Conservation (phyloP, 2,797 vertebrate genomes). For the Podarcis siculus region DNA sequence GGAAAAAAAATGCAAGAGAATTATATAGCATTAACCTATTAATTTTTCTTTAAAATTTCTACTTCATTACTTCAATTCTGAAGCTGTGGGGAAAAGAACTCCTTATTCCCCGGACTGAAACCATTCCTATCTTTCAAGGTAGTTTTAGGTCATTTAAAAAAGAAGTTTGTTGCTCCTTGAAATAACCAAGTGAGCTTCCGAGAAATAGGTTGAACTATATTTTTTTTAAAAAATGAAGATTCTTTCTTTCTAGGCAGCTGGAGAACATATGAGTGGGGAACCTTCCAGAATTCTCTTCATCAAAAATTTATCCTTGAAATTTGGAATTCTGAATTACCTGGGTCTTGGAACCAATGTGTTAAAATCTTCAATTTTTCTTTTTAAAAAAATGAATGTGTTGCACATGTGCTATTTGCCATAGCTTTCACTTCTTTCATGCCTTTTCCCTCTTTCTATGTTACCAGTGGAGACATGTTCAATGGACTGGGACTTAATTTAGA, state of each 20-base stretch:
- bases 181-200: neutral
- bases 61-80: conserved; percentile 8
- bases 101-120: neutral
- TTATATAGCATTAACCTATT: neutral
- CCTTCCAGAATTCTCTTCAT: neutral
- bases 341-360: neutral
- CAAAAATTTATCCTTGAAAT: neutral
- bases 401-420: neutral
- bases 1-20: neutral
- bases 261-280: neutral
- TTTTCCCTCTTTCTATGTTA: neutral
- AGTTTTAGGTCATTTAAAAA: neutral
- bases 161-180: neutral
- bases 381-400: neutral
- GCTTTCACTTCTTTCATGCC: neutral
- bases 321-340: neutral
- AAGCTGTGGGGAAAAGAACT: neutral
- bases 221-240: neutral
- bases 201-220: neutral
- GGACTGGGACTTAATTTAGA: no score
- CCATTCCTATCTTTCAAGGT: neutral
- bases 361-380: neutral
- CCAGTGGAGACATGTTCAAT: no score
- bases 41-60: neutral
- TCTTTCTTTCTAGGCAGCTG: neutral